Evolutionary conservation across 2,113 vertebrate species (phyloP), one percentile per base, ranked within the genome.

Genomic region (Atrichornis clamosus): DNA sequence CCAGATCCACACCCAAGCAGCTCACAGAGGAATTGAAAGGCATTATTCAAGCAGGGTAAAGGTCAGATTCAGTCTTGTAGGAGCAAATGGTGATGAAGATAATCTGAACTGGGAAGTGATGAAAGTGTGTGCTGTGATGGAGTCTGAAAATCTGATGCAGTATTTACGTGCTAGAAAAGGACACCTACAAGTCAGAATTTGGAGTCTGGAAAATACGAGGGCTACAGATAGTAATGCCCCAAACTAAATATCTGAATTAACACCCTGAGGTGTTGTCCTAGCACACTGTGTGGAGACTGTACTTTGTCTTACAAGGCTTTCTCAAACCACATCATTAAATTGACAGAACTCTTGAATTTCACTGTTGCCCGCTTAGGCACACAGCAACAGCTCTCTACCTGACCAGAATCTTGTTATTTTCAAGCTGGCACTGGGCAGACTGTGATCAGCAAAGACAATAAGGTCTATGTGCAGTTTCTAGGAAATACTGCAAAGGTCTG

Each of bases 31-130:
- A 93, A 74, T 82, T 92, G 82, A 87, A 94, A 93, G 80, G 87
- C 50, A 53, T 58, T 95, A 79, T 93, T 94, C 79, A 86, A 90
- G 79, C 49, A 69, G 62, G 47, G 37, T 91, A 50, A 89, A 94
- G 64, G 91, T 90, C 87, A 87, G 13, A 37, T 59, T 96, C 44
- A 63, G 35, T 86, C 72, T 76, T 80, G 60, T 68, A 92, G 69
- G 85, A 86, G 82, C 59, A 93, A 87, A 84, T 63, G 69, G 27
- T 80, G 72, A 90, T 67, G 56, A 84, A 92, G 68, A 89, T 56
- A 74, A 63, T 60, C 64, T 17, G 13, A 92, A 74, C 73, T 52
- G 56, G 35, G 44, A 78, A 95, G 49, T 39, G 4, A 67, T 84
- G 60, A 39, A 95, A 80, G 53, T 35, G 49, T 6, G 1, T n/a